Conservation (phyloP, 2,113 vertebrate species). For the Strigops habroptila region DNA sequence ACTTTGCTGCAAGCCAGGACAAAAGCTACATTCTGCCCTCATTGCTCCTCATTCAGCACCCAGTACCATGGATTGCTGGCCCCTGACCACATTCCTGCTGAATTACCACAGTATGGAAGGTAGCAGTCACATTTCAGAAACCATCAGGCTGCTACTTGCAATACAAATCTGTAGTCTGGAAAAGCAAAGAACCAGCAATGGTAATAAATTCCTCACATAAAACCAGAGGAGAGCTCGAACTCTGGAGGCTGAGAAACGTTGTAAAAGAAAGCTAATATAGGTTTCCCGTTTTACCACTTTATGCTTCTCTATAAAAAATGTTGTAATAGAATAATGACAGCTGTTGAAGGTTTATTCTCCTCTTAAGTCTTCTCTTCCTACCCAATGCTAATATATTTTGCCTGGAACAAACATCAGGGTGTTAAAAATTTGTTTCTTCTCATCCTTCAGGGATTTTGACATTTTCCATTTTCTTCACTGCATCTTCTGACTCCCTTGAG, state of each 20-base stretch:
- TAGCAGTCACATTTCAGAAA: background rate
- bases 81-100: accelerated
- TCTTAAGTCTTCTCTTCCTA: background rate
- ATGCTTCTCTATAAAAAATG: background rate
- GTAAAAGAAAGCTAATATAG: background rate
- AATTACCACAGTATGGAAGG: background rate
- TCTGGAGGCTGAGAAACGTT: background rate
- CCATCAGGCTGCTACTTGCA: background rate
- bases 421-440: background rate
- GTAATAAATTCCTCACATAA: background rate
- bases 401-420: background rate
- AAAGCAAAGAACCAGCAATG: background rate
- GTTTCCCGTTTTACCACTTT: background rate
- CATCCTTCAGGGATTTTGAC: background rate
- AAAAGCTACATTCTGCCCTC: background rate
- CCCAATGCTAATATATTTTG: background rate
- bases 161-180: background rate
- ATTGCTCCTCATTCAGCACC: background rate
- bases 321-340: background rate
- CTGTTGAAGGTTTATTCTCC: background rate
- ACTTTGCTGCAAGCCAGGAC: background rate
- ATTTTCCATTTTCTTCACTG: background rate
- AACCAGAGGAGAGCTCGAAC: background rate
- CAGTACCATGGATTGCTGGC: background rate
- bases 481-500: background rate